Percentiles rank a stretch among this genome's conserved stretches.
These are phyloP conservation scores for Varecia variegata DNA, from an alignment of 2,797 vertebrate species.

Conservation along the genomic window DNA sequence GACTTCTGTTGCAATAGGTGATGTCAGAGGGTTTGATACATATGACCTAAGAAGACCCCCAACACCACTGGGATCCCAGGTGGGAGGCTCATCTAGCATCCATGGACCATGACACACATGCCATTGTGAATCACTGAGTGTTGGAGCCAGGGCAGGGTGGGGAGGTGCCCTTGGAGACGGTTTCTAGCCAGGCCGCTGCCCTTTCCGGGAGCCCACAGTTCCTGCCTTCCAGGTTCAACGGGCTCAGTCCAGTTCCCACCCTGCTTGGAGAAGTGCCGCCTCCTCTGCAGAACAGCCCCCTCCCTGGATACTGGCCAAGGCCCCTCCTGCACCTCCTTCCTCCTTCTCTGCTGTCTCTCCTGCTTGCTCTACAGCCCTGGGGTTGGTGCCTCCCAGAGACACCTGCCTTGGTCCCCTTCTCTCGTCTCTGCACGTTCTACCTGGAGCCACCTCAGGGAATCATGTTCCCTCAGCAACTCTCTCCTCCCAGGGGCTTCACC, in stretches of 20 bases:
- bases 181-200: background rate
- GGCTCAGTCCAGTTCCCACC: background rate
- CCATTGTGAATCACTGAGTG: too few species aligned
- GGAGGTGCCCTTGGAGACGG: background rate
- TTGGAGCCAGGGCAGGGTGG: too few species aligned
- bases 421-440: too few species aligned
- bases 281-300: background rate
- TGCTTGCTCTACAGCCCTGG: background rate
- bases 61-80: too few species aligned
- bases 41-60: too few species aligned
- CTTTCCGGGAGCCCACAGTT: too few species aligned
- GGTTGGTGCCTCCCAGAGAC: background rate
- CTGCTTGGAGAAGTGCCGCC: background rate
- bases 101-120: too few species aligned
- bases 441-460: background rate
- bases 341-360: background rate
- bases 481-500: background rate
- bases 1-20: background rate
- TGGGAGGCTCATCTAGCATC: too few species aligned
- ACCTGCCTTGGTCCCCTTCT: background rate
- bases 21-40: too few species aligned
- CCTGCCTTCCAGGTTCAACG: background rate
- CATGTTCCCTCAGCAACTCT: background rate
- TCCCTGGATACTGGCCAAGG: background rate
- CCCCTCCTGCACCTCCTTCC: background rate